These are phyloP conservation scores for Troides helena DNA, from an alignment of 2,888 invertebrate species.

Conservation along the genomic window DNA sequence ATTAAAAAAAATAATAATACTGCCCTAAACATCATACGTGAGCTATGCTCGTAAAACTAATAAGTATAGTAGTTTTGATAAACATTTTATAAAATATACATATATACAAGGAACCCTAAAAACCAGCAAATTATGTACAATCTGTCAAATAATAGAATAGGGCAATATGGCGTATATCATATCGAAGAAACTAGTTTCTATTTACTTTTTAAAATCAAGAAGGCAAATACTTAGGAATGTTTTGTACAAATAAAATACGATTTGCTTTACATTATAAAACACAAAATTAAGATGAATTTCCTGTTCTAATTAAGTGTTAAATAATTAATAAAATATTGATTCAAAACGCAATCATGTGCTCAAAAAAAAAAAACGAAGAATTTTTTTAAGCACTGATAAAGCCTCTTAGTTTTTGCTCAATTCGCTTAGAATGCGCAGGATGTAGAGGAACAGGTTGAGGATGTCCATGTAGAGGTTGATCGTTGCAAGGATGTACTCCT, in stretches of 20 bases:
- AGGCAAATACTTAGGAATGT: not conserved
- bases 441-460: slow-evolving; percentile 90
- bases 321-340: too few relatives aligned
- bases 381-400: not conserved
- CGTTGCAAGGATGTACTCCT: slow-evolving; percentile 93
- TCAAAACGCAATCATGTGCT: too few relatives aligned
- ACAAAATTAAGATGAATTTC: too few relatives aligned
- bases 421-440: slow-evolving; percentile 86
- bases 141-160: not conserved
- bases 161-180: not conserved
- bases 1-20: slow-evolving; percentile 2
- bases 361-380: not conserved
- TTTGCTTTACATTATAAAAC: too few relatives aligned
- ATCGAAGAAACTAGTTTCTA: not conserved
- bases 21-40: not conserved
- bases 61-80: not conserved
- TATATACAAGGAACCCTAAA: not conserved
- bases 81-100: not conserved
- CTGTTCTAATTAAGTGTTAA: too few relatives aligned
- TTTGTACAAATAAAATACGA: not conserved
- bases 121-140: not conserved
- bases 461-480: slow-evolving; percentile 94
- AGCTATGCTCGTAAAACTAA: not conserved
- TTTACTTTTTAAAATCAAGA: not conserved
- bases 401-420: slow-evolving; percentile 70